Base-by-base conservation (phyloP, 2,113 vertebrate species). In the Rhegmatorhina hoffmannsi region DNA sequence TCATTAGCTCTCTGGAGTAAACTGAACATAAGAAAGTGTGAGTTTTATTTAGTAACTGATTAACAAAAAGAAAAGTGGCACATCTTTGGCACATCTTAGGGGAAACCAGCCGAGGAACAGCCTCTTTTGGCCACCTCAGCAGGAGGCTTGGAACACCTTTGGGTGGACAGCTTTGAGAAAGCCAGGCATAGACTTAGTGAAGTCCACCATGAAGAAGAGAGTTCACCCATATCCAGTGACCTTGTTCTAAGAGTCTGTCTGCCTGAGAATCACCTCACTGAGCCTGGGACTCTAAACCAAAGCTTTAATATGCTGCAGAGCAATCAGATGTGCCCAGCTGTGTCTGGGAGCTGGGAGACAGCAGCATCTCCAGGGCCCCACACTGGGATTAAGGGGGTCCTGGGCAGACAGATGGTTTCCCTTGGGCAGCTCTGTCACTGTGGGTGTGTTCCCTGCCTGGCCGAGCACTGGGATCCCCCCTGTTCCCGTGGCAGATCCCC, bases 351-450 rank as follows among this genome's bases (percentile, higher is more conserved):
- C 33, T 9, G 13, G 5, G 53, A 55, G 29, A 11, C 4, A 13
- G 6, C 38, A 47, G 53, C n/a, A 29, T 23, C 66, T 55, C 16
- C 0, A 1, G 26, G 69, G 18, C 43, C 28, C 36, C 17, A 17
- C 52, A 6, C 2, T 17, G 59, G 20, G 21, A 21, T 5, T 43
- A 58, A 40, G 0, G 1, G 38, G 38, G 62, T 25, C 5, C 1
- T 7, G 58, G 15, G 21, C 50, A 66, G 47, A 33, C 18, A n/a
- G 33, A 17, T n/a, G 11, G 6, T 26, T 73, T 62, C 17, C 23
- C 23, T 33, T 59, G 36, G 40, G 19, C 25, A 26, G 26, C 28
- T n/a, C 3, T 26, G 17, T 12, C 10, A 2, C 34, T 9, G 28
- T 26, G 56, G 40, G 50, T 0, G 7, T 14, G 58, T 60, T 60